Evolutionary conservation across 2,797 vertebrate species (phyloP).

Genomic region (Austrolebias charrua): DNA sequence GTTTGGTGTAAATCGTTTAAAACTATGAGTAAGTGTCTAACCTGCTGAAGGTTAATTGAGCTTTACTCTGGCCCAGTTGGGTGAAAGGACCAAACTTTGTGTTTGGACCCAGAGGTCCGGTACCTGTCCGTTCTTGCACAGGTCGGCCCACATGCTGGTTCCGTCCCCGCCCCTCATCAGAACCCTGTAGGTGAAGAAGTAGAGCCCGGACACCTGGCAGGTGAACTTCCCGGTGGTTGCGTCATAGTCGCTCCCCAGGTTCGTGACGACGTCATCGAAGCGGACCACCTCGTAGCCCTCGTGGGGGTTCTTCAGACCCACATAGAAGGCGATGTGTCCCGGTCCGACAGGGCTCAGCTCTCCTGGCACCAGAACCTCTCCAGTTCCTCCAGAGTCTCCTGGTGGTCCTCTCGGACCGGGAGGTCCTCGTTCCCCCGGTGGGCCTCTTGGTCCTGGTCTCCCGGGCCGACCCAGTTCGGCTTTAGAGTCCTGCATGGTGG

Average conservation of each 20-base stretch:
- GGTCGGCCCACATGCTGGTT: conserved; percentile 95
- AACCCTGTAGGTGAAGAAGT: conserved; percentile 92
- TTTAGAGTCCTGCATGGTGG: conserved; percentile 83
- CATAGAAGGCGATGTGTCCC: conserved; percentile 89
- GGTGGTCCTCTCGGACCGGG: conserved; percentile 87
- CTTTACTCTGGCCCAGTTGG: no score
- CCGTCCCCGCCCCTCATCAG: conserved; percentile 94
- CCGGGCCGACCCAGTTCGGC: conserved; percentile 86
- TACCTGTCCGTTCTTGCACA: conserved; percentile 95
- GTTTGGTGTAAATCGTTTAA: no score
- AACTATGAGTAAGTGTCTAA: no score
- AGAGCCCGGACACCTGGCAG: conserved; percentile 90
- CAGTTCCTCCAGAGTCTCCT: conserved; percentile 78
- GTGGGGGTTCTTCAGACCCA: conserved; percentile 91
- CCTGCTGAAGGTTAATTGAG: no score
- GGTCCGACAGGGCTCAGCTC: no score
- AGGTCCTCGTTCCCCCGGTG: conserved; percentile 86
- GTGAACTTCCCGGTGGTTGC: conserved; percentile 90
- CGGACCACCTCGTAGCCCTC: conserved; percentile 92
- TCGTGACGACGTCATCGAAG: conserved; percentile 94
- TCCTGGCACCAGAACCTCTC: conserved; percentile 62
- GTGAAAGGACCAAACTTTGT: no score
- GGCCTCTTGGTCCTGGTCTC: conserved; percentile 85
- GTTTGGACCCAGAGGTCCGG: no score
- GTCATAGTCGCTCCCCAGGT: conserved; percentile 91